phyloP scores from a whole-genome alignment of 2,888 invertebrate species.

The Erebia ligea region DNA sequence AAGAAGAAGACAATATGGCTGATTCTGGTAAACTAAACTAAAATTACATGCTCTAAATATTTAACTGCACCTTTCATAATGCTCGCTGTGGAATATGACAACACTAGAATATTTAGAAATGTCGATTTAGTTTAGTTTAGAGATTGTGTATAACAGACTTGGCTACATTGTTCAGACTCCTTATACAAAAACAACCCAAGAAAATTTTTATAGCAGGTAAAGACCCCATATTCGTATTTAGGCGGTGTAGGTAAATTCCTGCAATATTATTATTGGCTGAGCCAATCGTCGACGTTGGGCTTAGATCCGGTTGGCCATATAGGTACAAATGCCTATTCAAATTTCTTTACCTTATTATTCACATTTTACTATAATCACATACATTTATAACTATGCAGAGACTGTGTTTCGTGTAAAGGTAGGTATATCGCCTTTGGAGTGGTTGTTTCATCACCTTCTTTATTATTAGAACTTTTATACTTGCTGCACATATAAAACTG shows the following conservation, averaged over 20 bases:
- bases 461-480: no score
- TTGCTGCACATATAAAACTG: no score
- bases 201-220: background rate
- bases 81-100: no score
- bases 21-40: no score
- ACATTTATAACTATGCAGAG: background rate
- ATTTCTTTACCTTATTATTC: conserved; percentile 8
- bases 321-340: conserved; percentile 13
- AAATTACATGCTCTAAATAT: no score
- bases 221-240: background rate
- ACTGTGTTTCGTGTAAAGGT: background rate
- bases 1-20: no score
- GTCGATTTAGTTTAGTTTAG: no score
- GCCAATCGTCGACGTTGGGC: background rate
- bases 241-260: background rate
- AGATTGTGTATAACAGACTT: no score
- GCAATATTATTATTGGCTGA: background rate
- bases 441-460: background rate
- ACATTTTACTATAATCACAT: conserved; percentile 1
- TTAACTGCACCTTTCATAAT: no score
- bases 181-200: background rate
- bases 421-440: background rate
- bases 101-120: no score
- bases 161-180: background rate
- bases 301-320: conserved; percentile 5